Evolutionary conservation across 2,113 vertebrate genomes (phyloP), one percentile per base, ranked within the genome.

Genomic region (Dissostichus mawsoni): DNA sequence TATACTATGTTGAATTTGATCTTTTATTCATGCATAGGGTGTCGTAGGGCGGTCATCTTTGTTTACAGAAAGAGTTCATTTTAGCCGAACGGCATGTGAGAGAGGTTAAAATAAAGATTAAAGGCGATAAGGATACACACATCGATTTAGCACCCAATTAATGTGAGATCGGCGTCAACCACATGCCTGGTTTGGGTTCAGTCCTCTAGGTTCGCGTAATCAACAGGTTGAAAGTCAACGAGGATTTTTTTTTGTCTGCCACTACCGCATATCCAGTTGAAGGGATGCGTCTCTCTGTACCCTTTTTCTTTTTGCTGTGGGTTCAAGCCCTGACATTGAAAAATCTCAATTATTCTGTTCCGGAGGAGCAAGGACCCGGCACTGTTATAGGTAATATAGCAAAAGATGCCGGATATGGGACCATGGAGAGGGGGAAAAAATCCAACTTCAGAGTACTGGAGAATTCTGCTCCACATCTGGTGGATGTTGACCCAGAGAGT

Each of bases 301-400:
- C 97, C 87, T 95, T 96, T 93, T 97, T 98, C 91, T 93, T 98
- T 66, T 94, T 98, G 64, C 93, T 96, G 16, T 99, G 98, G 98
- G 96, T 97, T 92, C 96, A 97, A 85, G 97, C 96, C 96, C 96
- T 97, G 91, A 96, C 97, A 48, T 94, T 99, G 86, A 99, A 97
- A 94, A 99, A 99, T 91, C 95, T 99, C 57, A 99, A 98, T 95
- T 99, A 99, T 80, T 98, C 98, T 0, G 97, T 99, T 92, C 97
- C 97, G 0, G 98, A 99, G 95, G 98, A 99, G 88, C 97, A 98
- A 88, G 97, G 96, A 93, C 97, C 98, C 11, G 97, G 97, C 87
- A 98, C 97, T 0, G 96, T 99, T 80, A 98, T 99, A 73, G 98
- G 98, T 23, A 99, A 99, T 93, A 98, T 99, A 77, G 97, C 97